phyloP scores from a whole-genome alignment of 2,113 vertebrate genomes.

The Lonchura striata region DNA sequence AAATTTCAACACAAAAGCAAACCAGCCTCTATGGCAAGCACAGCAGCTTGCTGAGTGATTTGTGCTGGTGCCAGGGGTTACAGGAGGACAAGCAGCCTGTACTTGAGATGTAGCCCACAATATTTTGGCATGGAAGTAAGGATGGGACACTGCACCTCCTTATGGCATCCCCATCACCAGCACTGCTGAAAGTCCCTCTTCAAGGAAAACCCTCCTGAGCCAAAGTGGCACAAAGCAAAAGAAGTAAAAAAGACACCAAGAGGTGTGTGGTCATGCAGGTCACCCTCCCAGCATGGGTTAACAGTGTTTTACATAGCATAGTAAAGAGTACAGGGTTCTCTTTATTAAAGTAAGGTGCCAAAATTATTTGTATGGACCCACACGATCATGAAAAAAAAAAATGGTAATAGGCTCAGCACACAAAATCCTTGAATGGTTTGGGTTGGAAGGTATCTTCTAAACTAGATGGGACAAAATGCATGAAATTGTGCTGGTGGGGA shows the following conservation, averaged over 20 bases:
- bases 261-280: background rate
- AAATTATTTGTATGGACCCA: background rate
- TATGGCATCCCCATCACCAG: background rate
- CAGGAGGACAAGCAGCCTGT: background rate
- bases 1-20: constrained; percentile 10
- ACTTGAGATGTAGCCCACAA: background rate
- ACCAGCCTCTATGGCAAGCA: background rate
- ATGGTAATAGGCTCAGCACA: background rate
- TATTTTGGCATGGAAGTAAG: background rate
- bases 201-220: background rate
- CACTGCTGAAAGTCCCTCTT: background rate
- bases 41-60: background rate
- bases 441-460: background rate
- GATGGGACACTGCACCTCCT: background rate
- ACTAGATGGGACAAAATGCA: background rate
- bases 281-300: background rate
- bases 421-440: background rate
- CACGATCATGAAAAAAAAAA: background rate
- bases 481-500: background rate
- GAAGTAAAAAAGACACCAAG: background rate
- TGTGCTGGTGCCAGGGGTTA: background rate
- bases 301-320: background rate
- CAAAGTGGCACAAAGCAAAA: background rate
- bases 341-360: background rate
- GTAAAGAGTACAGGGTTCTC: background rate